These are phyloP conservation scores for Cavia porcellus DNA, from an alignment of 2,113 vertebrate species.

Conservation along the genomic window DNA sequence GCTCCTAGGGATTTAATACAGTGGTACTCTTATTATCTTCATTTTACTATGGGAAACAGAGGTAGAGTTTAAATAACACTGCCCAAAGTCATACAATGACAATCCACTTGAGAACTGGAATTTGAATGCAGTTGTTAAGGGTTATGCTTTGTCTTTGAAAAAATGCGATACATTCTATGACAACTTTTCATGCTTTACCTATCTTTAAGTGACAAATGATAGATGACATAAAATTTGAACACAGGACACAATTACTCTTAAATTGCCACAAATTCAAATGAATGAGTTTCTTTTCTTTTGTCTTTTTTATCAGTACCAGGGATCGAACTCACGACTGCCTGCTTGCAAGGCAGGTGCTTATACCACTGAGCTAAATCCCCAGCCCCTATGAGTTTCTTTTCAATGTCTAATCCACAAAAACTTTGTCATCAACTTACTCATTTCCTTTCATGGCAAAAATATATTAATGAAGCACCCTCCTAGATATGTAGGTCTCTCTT, in stretches of 20 bases:
- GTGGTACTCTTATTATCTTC: neutral
- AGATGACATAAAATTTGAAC: neutral
- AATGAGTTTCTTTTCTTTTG: no score
- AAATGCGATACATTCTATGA: neutral
- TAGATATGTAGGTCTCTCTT: neutral
- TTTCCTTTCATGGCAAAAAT: conserved; percentile 43
- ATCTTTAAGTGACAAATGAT: conserved; percentile 1
- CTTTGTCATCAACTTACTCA: conserved; percentile 51
- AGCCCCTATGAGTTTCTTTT: conserved; percentile 5
- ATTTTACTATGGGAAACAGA: conserved; percentile 5
- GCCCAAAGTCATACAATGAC: neutral
- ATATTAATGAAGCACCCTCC: conserved; percentile 19
- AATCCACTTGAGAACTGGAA: neutral
- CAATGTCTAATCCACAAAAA: conserved; percentile 42
- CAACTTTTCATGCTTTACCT: conserved; percentile 32
- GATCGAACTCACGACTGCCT: no score
- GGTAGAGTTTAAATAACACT: neutral
- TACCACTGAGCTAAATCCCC: no score
- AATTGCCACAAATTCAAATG: neutral
- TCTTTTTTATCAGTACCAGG: no score
- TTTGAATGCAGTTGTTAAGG: conserved; percentile 34
- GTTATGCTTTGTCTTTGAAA: neutral
- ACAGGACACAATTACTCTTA: conserved; percentile 20
- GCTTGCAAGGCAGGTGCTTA: no score
- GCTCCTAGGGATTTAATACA: neutral